Conservation (phyloP, 2,888 invertebrate species). For the Drosophila falleni region DNA sequence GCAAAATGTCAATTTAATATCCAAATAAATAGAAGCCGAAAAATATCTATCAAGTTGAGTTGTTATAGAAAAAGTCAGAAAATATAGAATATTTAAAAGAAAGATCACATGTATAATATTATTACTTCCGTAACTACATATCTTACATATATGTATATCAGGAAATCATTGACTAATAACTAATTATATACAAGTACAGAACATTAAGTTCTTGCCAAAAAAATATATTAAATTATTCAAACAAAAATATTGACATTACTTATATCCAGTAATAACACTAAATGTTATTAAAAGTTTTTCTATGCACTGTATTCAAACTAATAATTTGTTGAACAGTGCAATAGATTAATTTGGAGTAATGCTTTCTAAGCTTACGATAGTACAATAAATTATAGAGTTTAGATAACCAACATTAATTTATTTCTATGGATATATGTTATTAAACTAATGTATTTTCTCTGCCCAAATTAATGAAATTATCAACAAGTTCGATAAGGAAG, state of each 20-base stretch:
- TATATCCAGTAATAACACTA: too few species aligned
- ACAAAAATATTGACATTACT: too few species aligned
- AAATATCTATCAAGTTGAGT: neutral
- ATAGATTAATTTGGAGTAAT: neutral
- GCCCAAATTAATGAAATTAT: neutral
- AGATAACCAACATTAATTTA: conserved; percentile 1
- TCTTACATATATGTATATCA: neutral
- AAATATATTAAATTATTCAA: too few species aligned
- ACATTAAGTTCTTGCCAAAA: too few species aligned
- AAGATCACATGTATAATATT: neutral
- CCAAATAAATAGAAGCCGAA: neutral
- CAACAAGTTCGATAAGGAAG: neutral
- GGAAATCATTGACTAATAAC: too few species aligned
- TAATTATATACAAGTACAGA: too few species aligned
- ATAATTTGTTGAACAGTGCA: neutral
- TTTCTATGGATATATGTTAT: neutral
- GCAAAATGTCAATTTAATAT: neutral
- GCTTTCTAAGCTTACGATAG: neutral
- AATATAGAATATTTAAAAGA: neutral
- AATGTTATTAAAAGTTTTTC: neutral
- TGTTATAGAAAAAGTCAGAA: neutral
- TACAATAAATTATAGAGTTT: neutral
- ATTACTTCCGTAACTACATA: neutral
- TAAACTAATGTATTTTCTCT: conserved; percentile 2
- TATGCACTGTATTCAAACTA: neutral